Conservation (phyloP, 2,888 invertebrate genomes). For the Ectemnius lituratus region DNA sequence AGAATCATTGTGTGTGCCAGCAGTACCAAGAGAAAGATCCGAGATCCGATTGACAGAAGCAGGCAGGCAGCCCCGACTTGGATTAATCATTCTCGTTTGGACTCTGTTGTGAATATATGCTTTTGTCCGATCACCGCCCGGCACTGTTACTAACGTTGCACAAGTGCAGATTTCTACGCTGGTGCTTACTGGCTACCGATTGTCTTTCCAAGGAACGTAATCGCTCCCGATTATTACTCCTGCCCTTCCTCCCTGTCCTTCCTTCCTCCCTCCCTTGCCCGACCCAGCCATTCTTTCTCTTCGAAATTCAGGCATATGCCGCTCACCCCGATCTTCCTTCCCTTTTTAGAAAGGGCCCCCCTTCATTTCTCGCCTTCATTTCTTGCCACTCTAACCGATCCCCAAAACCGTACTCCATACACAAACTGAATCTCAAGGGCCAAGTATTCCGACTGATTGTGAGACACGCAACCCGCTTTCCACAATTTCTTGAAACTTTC, state of each 20-base stretch:
- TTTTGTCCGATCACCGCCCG: too few relatives aligned
- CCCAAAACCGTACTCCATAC: neutral
- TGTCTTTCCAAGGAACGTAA: slow-evolving; percentile 50
- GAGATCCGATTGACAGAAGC: slow-evolving; percentile 25
- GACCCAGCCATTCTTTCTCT: neutral
- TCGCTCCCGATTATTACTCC: slow-evolving; percentile 54
- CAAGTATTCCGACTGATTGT: neutral
- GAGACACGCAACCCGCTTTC: neutral
- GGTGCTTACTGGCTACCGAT: slow-evolving; percentile 30
- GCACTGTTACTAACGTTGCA: too few relatives aligned
- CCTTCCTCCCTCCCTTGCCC: neutral
- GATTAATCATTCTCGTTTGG: slow-evolving; percentile 39
- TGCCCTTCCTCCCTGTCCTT: neutral
- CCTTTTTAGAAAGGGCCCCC: too few relatives aligned
- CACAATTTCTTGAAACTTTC: slow-evolving; percentile 5
- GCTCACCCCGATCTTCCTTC: neutral
- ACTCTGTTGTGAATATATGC: slow-evolving; percentile 27
- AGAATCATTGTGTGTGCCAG: slow-evolving; percentile 33
- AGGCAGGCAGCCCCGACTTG: slow-evolving; percentile 48
- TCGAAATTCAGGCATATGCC: slow-evolving; percentile 49
- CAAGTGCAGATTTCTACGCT: too few relatives aligned
- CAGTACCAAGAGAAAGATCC: slow-evolving; percentile 51
- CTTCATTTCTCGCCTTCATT: neutral
- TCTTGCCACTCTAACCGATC: too few relatives aligned
- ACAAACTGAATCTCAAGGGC: neutral